Percentiles rank a stretch among this genome's conserved stretches.
These are phyloP conservation scores for Dipodomys spectabilis DNA, from an alignment of 2,113 vertebrate species.

Conservation along the genomic window DNA sequence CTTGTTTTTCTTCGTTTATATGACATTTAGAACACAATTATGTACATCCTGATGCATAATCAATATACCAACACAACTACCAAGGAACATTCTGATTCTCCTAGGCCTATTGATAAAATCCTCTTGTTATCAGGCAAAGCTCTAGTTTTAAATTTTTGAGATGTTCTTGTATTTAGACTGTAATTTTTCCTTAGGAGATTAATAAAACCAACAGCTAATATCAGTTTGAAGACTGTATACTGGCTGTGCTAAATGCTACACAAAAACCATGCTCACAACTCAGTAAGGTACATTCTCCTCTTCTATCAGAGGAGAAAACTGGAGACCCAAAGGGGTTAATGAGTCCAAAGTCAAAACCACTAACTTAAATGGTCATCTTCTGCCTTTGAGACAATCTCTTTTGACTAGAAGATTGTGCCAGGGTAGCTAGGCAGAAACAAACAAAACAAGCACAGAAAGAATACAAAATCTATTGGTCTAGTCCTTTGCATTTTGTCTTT, in stretches of 20 bases:
- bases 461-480: not conserved
- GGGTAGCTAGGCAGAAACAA: not conserved
- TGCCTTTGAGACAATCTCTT: not conserved
- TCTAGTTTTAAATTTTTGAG: slow-evolving; percentile 3
- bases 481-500: slow-evolving; percentile 22
- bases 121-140: slow-evolving; percentile 1
- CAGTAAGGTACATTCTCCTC: not conserved
- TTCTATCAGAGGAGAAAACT: not conserved
- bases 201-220: not conserved
- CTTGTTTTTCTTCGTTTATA: slow-evolving; percentile 5
- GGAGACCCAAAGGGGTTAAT: not conserved
- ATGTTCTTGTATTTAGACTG: not conserved
- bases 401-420: not conserved
- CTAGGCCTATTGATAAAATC: slow-evolving; percentile 1
- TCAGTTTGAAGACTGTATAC: not conserved
- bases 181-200: slow-evolving; percentile 35
- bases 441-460: not conserved
- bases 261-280: not conserved
- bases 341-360: not conserved
- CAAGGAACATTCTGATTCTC: not conserved
- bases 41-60: not conserved
- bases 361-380: not conserved
- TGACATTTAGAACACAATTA: not conserved
- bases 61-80: not conserved
- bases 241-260: not conserved